Evolutionary conservation across 2,113 vertebrate species (phyloP), one percentile per base, ranked within the genome.

Genomic region (Mus spicilegus): DNA sequence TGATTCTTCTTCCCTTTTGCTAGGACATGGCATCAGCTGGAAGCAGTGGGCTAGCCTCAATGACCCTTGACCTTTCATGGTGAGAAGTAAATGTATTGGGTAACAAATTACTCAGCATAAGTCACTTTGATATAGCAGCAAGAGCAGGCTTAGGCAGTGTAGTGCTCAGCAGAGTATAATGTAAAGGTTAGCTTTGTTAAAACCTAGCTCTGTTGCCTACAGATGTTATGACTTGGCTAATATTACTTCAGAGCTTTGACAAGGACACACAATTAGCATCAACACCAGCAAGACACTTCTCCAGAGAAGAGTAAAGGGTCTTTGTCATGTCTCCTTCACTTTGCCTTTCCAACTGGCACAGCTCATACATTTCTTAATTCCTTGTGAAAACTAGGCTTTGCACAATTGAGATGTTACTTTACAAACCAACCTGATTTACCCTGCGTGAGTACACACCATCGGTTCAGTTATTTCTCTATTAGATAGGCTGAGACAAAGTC

Each of bases 401-500:
- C 78, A 80, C 54, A 89, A 91, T 65, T 76, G 85, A 87, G 63
- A 85, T 75, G 49, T 49, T 24, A 89, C 87, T 95, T 95, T 56
- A 75, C 61, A 86, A 65, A 86, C 42, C 28, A 36, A 14, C 24
- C 28, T 90, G 42, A 33, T 58, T 95, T 96, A 58, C 63, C 61
- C n/a, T 84, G 84, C 89, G 26, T 87, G 49, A 90, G 67, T 77
- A 39, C 33, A 58, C 9, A 28, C 67, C 69, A 84, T 69, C 89
- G 49, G 76, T 80, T 39, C 84, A 94, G 10, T 94, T 95, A 54
- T 96, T 90, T 91, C 51, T 91, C 49, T 87, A 14, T 49, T 91
- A 28, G 39, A 89, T 36, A 42, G 20, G 42, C 93, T 54, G 17
- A 69, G 54, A 89, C 90, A 51, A 2, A 76, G 69, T 51, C 75